phyloP scores from a whole-genome alignment of 2,888 invertebrate genomes.

The Meloe dianella region DNA sequence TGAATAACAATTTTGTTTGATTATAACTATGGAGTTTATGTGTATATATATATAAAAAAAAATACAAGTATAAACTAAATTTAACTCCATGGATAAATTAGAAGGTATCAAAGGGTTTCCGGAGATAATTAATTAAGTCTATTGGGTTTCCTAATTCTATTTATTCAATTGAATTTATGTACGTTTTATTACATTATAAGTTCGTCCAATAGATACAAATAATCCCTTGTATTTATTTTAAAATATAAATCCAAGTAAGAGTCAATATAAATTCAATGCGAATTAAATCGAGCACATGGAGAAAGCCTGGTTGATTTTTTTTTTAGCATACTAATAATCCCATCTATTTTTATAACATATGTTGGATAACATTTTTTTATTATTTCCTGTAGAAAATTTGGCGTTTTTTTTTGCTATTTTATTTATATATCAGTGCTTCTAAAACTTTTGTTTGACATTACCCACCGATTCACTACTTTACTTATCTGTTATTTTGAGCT shows the following conservation, averaged over 20 bases:
- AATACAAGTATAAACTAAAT: neutral
- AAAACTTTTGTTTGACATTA: neutral
- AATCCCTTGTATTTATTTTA: neutral
- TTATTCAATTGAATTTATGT: constrained; percentile 15
- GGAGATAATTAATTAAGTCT: constrained; percentile 7
- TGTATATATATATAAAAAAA: neutral
- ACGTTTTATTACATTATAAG: neutral
- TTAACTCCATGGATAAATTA: neutral
- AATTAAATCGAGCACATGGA: neutral
- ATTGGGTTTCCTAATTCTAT: constrained; percentile 19
- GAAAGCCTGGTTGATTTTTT: neutral
- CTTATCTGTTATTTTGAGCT: no score
- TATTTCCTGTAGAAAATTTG: neutral
- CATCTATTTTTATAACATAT: neutral
- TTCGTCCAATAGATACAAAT: neutral
- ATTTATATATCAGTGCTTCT: neutral
- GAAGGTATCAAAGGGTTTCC: constrained; percentile 19
- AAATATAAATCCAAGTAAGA: neutral
- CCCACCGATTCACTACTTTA: no score
- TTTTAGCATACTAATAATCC: neutral
- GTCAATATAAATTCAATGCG: neutral
- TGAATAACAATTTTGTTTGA: neutral
- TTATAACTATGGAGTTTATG: neutral
- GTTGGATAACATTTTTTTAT: neutral
- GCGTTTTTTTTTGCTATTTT: neutral